Evolutionary conservation across 2,797 vertebrate genomes (phyloP), one percentile per base, ranked within the genome.

Genomic region (Lophius americanus): DNA sequence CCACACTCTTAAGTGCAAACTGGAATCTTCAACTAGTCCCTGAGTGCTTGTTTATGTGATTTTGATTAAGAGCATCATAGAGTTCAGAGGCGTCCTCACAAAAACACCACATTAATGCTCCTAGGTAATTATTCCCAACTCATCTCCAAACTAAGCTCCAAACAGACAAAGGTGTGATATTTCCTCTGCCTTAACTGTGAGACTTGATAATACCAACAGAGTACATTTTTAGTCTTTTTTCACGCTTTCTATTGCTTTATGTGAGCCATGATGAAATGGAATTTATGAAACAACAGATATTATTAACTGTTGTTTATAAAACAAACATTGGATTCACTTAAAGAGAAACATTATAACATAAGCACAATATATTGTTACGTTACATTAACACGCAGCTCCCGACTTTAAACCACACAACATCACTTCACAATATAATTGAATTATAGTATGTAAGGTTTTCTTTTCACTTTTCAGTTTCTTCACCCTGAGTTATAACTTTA

Each of bases 41-140:
- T 46, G 35, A 77, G 77, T 82, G 79, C 61, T 73, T 82, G 69
- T 87, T 87, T 79, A 84, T 85, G 81, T 83, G 72, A 84, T 86
- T 83, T 84, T 86, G 82, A 89, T 86, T 75, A 85, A 84, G 76
- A 77, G 67, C 50, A 57, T 76, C 59, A 48, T 70, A 63, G 55
- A 72, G 73, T 76, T 81, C 60, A 67, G 59, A 78, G 58, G 65
- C 51, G 35, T 56, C 63, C 9, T 68, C 61, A 63, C 61, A 72
- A 67, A 61, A 65, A 52, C 78, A 68, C 8, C 72, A 56, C 49
- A 68, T 64, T 70, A 76, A 76, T 64, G 70, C 57, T 64, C 36
- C 23, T 50, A 56, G 57, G 75, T 83, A 79, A 81, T 77, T 86
- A 81, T 79, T 80, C 70, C 42, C 59, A 50, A 49, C 52, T 55